Evolutionary conservation across 2,113 vertebrate genomes (phyloP).

Genomic region (Rhabdornis inornatus): DNA sequence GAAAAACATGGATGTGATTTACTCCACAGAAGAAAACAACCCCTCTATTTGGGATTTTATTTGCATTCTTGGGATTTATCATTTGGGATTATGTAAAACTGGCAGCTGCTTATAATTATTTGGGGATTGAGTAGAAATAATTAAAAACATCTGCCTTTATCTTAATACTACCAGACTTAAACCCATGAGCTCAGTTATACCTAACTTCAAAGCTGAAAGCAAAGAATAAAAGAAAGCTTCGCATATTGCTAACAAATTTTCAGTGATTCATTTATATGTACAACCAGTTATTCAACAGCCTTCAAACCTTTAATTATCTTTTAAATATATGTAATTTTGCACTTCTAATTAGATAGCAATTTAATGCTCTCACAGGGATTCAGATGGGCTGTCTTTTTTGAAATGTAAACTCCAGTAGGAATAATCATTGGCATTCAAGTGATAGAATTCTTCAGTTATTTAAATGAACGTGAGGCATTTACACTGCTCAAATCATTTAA

Average conservation of each 20-base stretch:
- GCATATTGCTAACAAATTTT: slow-evolving; percentile 77
- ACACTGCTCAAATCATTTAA: slow-evolving; percentile 63
- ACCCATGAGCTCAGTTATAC: slow-evolving; percentile 70
- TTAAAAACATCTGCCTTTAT: slow-evolving; percentile 84
- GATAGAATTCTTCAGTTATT: slow-evolving; percentile 77
- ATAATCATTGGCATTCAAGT: slow-evolving; percentile 78
- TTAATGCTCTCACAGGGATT: slow-evolving; percentile 80
- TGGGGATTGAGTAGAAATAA: slow-evolving; percentile 74
- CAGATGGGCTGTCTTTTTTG: slow-evolving; percentile 71
- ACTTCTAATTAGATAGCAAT: slow-evolving; percentile 86
- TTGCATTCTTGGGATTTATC: slow-evolving; percentile 76
- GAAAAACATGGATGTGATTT: neutral
- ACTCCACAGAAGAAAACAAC: neutral
- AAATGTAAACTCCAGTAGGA: slow-evolving; percentile 73
- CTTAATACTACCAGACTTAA: slow-evolving; percentile 76
- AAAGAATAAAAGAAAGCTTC: slow-evolving; percentile 74
- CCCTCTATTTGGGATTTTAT: slow-evolving; percentile 61
- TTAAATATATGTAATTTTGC: slow-evolving; percentile 86
- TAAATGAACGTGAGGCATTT: slow-evolving; percentile 70
- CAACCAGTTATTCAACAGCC: slow-evolving; percentile 77
- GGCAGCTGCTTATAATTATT: slow-evolving; percentile 83
- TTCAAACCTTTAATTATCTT: slow-evolving; percentile 88
- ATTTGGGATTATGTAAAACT: slow-evolving; percentile 77
- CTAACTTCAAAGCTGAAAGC: slow-evolving; percentile 74
- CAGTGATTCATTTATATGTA: slow-evolving; percentile 80